These are phyloP conservation scores for Malacoraja senta DNA, from an alignment of 2,797 vertebrate species.

Conservation along the genomic window DNA sequence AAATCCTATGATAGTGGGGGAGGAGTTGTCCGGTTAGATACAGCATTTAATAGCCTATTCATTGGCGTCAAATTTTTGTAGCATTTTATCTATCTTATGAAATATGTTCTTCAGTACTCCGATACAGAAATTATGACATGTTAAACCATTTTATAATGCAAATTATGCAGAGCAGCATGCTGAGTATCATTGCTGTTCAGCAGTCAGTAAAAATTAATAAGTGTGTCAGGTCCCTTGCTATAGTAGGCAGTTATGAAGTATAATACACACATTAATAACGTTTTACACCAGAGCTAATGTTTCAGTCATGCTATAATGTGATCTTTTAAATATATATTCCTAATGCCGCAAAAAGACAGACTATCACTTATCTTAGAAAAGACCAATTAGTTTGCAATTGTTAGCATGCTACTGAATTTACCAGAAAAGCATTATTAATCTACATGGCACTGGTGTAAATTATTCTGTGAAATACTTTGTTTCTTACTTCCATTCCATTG, in stretches of 20 bases:
- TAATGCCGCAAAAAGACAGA: conserved; percentile 37
- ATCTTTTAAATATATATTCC: conserved; percentile 37
- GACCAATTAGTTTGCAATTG: conserved; percentile 37
- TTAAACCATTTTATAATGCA: conserved; percentile 29
- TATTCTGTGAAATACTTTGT: not conserved
- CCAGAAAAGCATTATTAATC: conserved; percentile 32
- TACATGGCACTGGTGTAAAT: conserved; percentile 25
- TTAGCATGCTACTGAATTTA: conserved; percentile 26
- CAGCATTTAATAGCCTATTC: too few species aligned
- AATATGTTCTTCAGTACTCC: not conserved
- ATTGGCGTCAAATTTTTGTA: not conserved
- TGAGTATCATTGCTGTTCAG: conserved; percentile 35
- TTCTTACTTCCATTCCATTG: not conserved
- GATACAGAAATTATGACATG: conserved; percentile 31
- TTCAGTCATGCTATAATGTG: conserved; percentile 31
- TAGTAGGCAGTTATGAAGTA: conserved; percentile 37
- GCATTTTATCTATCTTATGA: not conserved
- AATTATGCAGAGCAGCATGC: conserved; percentile 28
- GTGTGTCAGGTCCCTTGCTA: conserved; percentile 35
- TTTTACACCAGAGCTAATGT: conserved; percentile 34
- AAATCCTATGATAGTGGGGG: not conserved
- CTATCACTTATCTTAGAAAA: conserved; percentile 35
- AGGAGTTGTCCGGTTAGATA: not conserved
- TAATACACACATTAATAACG: conserved; percentile 38
- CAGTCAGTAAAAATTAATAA: conserved; percentile 39